Evolutionary conservation across 2,113 vertebrate species (phyloP), one percentile per base, ranked within the genome.

Genomic region (Ailuropoda melanoleuca): DNA sequence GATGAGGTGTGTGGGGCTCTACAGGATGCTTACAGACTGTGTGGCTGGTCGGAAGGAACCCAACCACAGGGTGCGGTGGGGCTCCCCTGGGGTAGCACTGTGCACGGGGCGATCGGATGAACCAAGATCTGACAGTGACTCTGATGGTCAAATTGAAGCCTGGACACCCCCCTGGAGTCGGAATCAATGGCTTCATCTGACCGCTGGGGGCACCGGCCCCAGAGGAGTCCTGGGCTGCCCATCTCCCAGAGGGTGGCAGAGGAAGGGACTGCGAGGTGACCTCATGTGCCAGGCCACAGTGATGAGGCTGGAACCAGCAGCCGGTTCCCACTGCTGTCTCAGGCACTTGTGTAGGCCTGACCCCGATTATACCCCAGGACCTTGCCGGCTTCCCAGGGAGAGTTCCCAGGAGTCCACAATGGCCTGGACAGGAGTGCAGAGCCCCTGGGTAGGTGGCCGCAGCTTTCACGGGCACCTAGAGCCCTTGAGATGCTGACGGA

Each of bases 91-190:
- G 70, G 15, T 31, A 43, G 43, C 64, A 37, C 66, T 37, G 31
- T 1, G n/a, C 34, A n/a, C 0, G 4, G 1, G 29, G 19, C 2
- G 4, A 68, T 68, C 1, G 34, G n/a, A 68, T 0, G n/a, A 37
- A 4, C n/a, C 66, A 18, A 37, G 66, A 68, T 46, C 43, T 3
- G 0, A 75, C 23, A 26, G 72, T 29, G 72, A 48, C 43, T 29
- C 39, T 74, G 39, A 46, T 9, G n/a, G 46, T n/a, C 14, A 34
- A 34, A 4, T 14, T 15, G 19, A 34, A 2, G 6, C 26, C 58
- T 21, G 34, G 53, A 17, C 19, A n/a, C 26, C 39, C 82, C 21
- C 18, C 17, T n/a, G 11, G 66, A 0, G 18, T 9, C 2, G 12
- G 53, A 0, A 82, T 75, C 60, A 29, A 19, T 7, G 2, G 48